These are phyloP conservation scores for Camponotus fellah DNA, from an alignment of 2,888 invertebrate species.

Conservation along the genomic window DNA sequence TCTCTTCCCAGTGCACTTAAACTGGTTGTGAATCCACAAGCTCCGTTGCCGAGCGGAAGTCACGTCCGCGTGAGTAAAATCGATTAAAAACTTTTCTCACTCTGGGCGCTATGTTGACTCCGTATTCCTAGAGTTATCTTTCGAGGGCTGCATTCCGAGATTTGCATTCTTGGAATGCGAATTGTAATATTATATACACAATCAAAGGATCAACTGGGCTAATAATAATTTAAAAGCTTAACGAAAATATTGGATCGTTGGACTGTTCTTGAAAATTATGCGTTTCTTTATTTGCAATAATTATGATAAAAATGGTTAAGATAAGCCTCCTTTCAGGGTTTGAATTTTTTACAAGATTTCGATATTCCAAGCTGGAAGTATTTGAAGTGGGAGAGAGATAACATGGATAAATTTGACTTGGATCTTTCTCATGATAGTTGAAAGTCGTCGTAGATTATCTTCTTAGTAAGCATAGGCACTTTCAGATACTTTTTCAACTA, in stretches of 20 bases:
- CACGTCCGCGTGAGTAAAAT: constrained; percentile 54
- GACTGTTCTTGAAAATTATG: background rate
- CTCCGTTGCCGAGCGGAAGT: constrained; percentile 52
- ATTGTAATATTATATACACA: background rate
- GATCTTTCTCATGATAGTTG: constrained; percentile 38
- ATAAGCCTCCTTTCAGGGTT: background rate
- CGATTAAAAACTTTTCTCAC: constrained; percentile 59
- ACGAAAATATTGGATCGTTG: background rate
- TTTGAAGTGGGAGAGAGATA: background rate
- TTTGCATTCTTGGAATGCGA: background rate
- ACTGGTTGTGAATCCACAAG: constrained; percentile 42
- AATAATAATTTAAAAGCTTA: background rate
- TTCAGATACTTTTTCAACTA: constrained; percentile 28
- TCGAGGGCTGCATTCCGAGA: background rate
- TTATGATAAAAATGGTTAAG: background rate
- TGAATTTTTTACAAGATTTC: background rate
- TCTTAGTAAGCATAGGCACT: constrained; percentile 38
- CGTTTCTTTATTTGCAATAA: background rate
- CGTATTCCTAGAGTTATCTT: background rate
- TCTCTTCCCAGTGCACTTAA: constrained; percentile 46
- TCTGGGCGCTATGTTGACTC: constrained; percentile 18
- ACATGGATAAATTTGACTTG: constrained; percentile 19
- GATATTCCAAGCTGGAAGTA: background rate
- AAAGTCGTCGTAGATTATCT: constrained; percentile 30
- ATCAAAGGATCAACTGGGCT: background rate